Percentiles rank a stretch among this genome's conserved stretches.
phyloP scores from a whole-genome alignment of 1,140 invertebrate genomes.

The Anagrus nilaparvatae region DNA sequence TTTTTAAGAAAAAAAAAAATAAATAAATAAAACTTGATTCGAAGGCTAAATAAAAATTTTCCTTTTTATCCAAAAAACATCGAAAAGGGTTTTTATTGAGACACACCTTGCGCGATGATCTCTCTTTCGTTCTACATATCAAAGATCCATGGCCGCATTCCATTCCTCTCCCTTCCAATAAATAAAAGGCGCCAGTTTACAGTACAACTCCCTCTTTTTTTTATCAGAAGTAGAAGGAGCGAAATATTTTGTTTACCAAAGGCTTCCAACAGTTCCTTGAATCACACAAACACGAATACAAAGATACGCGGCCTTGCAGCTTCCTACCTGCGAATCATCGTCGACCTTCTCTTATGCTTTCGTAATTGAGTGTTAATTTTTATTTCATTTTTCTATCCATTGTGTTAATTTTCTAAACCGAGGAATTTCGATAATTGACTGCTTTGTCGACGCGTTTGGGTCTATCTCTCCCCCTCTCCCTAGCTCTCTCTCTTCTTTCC shows the following conservation, averaged over 20 bases:
- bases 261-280: conserved; percentile 35
- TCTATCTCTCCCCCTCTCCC: conserved; percentile 3
- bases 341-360: no score
- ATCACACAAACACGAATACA: conserved; percentile 29
- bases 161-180: conserved; percentile 21
- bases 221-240: conserved; percentile 21
- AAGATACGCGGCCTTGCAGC: conserved; percentile 22
- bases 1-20: not conserved
- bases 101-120: conserved; percentile 41
- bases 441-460: not conserved
- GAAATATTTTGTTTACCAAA: conserved; percentile 40
- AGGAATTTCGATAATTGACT: not conserved
- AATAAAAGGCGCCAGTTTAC: conserved; percentile 12
- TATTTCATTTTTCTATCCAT: conserved; percentile 7
- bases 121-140: conserved; percentile 9
- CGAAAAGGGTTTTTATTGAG: conserved; percentile 15
- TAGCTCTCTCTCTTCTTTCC: conserved; percentile 4
- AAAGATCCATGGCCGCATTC: conserved; percentile 38
- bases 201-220: conserved; percentile 11
- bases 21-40: no score
- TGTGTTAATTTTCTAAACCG: not conserved
- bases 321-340: conserved; percentile 7
- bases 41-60: conserved; percentile 6
- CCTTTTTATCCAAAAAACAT: conserved; percentile 32
- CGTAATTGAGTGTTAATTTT: no score